These are phyloP conservation scores for Helostoma temminkii DNA, from an alignment of 2,797 vertebrate genomes.

Conservation along the genomic window DNA sequence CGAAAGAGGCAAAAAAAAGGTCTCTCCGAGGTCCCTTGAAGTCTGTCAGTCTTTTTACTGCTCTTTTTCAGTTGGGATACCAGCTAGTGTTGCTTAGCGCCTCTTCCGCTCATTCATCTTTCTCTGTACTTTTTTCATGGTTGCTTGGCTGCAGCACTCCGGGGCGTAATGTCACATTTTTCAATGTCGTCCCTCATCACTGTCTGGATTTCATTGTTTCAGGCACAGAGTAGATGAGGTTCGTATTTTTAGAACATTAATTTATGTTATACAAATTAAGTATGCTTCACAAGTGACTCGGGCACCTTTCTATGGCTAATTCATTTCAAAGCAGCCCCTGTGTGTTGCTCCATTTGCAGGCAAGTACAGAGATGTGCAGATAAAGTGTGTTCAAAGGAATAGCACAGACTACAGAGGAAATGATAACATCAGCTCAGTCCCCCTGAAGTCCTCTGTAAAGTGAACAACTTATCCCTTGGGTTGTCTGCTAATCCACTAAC, in stretches of 20 bases:
- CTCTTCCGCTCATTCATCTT: constrained; percentile 40
- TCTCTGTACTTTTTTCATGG: constrained; percentile 6
- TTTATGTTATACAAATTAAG: constrained; percentile 65
- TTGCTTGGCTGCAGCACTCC: constrained; percentile 34
- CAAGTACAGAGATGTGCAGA: constrained; percentile 67
- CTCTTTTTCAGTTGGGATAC: constrained; percentile 27
- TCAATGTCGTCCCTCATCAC: constrained; percentile 49
- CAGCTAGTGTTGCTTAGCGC: not conserved
- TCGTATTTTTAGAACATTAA: constrained; percentile 66
- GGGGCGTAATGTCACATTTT: constrained; percentile 46
- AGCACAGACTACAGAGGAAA: constrained; percentile 68
- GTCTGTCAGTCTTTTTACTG: constrained; percentile 60
- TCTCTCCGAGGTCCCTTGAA: constrained; percentile 54
- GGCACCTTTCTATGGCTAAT: constrained; percentile 66
- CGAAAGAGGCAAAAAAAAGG: constrained; percentile 41
- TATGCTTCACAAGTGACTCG: constrained; percentile 50
- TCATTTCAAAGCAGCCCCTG: constrained; percentile 66
- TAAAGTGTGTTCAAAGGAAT: constrained; percentile 76
- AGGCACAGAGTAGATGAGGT: constrained; percentile 5
- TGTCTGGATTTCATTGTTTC: constrained; percentile 47
- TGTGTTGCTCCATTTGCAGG: constrained; percentile 66
- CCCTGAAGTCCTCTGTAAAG: constrained; percentile 59
- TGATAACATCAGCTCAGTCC: constrained; percentile 67
- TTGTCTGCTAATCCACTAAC: constrained; percentile 46
- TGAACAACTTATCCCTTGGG: constrained; percentile 55